Evolutionary conservation across 1,140 invertebrate genomes (phyloP).

Genomic region (Mylabris phalerata): DNA sequence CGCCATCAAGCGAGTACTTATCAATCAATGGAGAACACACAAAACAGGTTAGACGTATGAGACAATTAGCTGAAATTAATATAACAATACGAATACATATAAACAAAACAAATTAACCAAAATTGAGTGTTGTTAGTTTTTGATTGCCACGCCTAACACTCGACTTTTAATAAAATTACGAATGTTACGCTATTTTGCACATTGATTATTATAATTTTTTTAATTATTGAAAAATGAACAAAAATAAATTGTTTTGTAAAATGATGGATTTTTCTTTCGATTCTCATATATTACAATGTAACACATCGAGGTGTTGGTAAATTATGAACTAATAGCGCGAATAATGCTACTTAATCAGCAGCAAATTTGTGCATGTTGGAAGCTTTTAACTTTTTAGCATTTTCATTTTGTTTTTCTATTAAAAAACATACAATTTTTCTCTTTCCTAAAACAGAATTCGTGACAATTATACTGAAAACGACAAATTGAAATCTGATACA

Average conservation of each 20-base stretch:
- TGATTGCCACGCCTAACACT: too few species aligned
- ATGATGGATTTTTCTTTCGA: too few species aligned
- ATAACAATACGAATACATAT: too few species aligned
- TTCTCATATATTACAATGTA: not conserved
- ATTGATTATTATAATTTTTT: too few species aligned
- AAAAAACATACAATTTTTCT: conserved; percentile 4
- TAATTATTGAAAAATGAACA: too few species aligned
- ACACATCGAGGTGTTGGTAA: conserved; percentile 8
- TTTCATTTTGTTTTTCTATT: conserved; percentile 2
- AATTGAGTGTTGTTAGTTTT: too few species aligned
- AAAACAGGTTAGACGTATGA: conserved; percentile 65
- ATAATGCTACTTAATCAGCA: conserved; percentile 4
- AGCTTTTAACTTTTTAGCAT: conserved; percentile 4
- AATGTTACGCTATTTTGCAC: too few species aligned
- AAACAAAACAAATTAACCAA: too few species aligned
- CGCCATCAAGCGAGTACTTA: conserved; percentile 67
- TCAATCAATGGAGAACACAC: conserved; percentile 84
- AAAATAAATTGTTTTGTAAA: too few species aligned
- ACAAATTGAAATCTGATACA: conserved; percentile 29
- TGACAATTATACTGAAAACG: conserved; percentile 29
- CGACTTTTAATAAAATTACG: too few species aligned
- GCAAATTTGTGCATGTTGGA: conserved; percentile 7
- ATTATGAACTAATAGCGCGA: conserved; percentile 4
- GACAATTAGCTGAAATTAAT: too few species aligned
- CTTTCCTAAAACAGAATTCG: conserved; percentile 31